Evolutionary conservation across 2,113 vertebrate species (phyloP).

Genomic region (Holacanthus passer): DNA sequence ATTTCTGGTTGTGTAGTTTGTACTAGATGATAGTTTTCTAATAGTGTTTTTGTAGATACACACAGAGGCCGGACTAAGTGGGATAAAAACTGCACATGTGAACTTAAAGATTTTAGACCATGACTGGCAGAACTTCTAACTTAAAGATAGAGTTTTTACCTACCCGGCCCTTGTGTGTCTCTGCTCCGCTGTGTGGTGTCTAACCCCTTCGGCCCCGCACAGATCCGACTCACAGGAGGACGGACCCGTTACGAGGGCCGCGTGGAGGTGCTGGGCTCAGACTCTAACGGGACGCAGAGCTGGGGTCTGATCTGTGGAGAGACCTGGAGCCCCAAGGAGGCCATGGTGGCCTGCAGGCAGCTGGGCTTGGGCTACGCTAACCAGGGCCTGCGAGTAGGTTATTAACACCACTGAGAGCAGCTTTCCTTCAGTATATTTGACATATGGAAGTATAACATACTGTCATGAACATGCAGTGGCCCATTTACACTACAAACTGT

Average conservation of each 20-base stretch:
- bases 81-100: slow-evolving; percentile 29
- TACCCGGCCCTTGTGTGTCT: slow-evolving; percentile 37
- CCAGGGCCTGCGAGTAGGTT: slow-evolving; percentile 94
- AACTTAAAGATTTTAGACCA: not conserved
- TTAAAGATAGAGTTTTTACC: not conserved
- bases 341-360: slow-evolving; percentile 94
- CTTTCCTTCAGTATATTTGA: not conserved
- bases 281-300: slow-evolving; percentile 79
- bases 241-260: slow-evolving; percentile 92
- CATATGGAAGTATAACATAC: slow-evolving; percentile 59
- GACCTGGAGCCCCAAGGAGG: slow-evolving; percentile 92
- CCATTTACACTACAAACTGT: not conserved
- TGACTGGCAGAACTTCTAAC: not conserved
- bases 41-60: slow-evolving; percentile 49
- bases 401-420: slow-evolving; percentile 51
- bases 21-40: slow-evolving; percentile 24
- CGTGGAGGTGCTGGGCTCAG: slow-evolving; percentile 88
- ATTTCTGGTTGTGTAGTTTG: slow-evolving; percentile 36
- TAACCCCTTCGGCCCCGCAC: slow-evolving; percentile 73
- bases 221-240: slow-evolving; percentile 95
- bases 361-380: slow-evolving; percentile 95
- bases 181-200: slow-evolving; percentile 41
- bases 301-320: slow-evolving; percentile 97
- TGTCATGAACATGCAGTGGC: slow-evolving; percentile 29
- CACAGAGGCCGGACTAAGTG: not conserved